Evolutionary conservation across 1,140 invertebrate genomes (phyloP).

Genomic region (Oncopodura yosiiana): DNA sequence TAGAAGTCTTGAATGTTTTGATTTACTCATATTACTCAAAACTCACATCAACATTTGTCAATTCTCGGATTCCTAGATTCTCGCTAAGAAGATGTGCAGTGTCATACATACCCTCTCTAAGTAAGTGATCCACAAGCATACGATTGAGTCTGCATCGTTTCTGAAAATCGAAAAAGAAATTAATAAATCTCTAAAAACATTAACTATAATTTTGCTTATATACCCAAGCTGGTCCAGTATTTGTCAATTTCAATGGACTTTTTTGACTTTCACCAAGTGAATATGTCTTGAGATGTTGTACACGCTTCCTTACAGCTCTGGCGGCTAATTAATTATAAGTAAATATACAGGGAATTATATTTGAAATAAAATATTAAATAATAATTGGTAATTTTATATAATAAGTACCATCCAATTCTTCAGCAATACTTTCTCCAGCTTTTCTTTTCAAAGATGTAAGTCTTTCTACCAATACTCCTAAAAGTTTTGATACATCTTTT

Average conservation of each 20-base stretch:
- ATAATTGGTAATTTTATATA: neutral
- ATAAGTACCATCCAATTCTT: slow-evolving; percentile 88
- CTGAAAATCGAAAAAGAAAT: no score
- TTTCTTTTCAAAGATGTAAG: slow-evolving; percentile 84
- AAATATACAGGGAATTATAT: neutral
- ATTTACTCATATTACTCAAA: no score
- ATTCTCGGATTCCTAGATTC: slow-evolving; percentile 67
- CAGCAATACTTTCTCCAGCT: slow-evolving; percentile 80
- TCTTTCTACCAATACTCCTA: slow-evolving; percentile 80
- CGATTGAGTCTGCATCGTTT: slow-evolving; percentile 77
- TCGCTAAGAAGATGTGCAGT: slow-evolving; percentile 77
- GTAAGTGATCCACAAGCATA: slow-evolving; percentile 91
- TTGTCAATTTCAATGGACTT: slow-evolving; percentile 43
- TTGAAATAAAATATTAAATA: neutral
- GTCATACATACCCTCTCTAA: slow-evolving; percentile 91
- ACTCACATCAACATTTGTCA: slow-evolving; percentile 74
- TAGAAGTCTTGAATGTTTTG: neutral
- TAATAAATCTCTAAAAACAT: no score
- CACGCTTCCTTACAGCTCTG: slow-evolving; percentile 69
- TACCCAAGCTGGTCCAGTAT: slow-evolving; percentile 8
- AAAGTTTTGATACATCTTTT: slow-evolving; percentile 62
- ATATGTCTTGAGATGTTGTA: slow-evolving; percentile 84
- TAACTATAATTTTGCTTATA: no score
- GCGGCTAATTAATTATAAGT: slow-evolving; percentile 55
- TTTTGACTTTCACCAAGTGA: no score